phyloP scores from a whole-genome alignment of 2,113 vertebrate species.

The Nothobranchius furzeri region DNA sequence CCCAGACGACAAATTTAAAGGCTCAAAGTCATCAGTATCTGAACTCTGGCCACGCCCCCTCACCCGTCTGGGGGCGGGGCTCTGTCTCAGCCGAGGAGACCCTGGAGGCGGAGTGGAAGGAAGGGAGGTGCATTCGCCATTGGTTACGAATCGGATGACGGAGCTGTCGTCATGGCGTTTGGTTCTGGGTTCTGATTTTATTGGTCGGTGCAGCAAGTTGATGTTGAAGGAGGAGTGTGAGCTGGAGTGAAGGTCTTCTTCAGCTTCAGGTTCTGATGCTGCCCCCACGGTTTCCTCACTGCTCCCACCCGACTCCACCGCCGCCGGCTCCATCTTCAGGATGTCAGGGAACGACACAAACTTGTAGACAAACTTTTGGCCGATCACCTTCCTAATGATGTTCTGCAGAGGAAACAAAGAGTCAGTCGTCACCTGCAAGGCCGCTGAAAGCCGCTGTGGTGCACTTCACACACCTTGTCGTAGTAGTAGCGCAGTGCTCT shows the following conservation, averaged over 20 bases:
- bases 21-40: constrained; percentile 80
- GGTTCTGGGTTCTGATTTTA: constrained; percentile 84
- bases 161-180: constrained; percentile 82
- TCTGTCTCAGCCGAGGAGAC: constrained; percentile 58
- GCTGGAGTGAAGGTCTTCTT: constrained; percentile 86
- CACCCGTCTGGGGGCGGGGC: constrained; percentile 74
- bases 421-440: background rate
- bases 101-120: constrained; percentile 80
- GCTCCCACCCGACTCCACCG: constrained; percentile 84
- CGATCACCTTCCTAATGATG: constrained; percentile 96
- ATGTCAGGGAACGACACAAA: constrained; percentile 95
- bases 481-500: constrained; percentile 95
- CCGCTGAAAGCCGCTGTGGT: too few relatives aligned
- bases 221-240: constrained; percentile 89
- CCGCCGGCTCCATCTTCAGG: constrained; percentile 90
- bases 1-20: constrained; percentile 91
- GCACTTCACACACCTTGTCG: constrained; percentile 84
- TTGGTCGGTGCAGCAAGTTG: constrained; percentile 84
- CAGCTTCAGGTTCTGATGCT: constrained; percentile 72
- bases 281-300: constrained; percentile 79
- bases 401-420: constrained; percentile 77
- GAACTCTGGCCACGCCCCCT: constrained; percentile 80
- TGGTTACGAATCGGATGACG: constrained; percentile 93
- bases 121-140: constrained; percentile 84
- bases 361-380: constrained; percentile 97